Evolutionary conservation across 1,140 invertebrate genomes (phyloP), one percentile per base, ranked within the genome.

Genomic region (Brachionus paranguensis): DNA sequence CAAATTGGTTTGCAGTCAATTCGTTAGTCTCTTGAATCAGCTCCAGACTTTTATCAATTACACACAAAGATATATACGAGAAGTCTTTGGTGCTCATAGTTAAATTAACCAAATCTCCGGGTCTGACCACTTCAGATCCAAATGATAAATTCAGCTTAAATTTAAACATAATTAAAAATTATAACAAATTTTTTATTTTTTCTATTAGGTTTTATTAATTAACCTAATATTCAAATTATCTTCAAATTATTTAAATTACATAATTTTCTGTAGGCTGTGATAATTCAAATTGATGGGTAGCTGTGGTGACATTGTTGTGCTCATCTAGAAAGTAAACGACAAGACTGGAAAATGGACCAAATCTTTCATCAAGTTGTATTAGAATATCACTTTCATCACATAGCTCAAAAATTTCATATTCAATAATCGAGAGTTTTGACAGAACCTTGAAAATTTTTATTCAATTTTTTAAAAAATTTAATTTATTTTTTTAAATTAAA

Each of bases 31-130:
- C 20, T 33, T 41, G 24, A 29, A 79, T 55, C n/a, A 79, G 76
- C 17, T 79, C 76, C 6, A 79, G 8, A 60, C 76, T 55, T 64
- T 79, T 50, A 27, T 79, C 76, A 79, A 79, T 64, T 2, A 79
- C 20, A 17, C 76, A 79, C 24, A 79, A 41, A 79, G 76, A 55
- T n/a, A 79, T 41, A 8, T 17, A 29, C 14, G 76, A 79, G n/a
- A 11, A 5, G 7, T 24, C 37, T 43, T 43, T 12, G n/a, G 68
- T 72, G 4, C 20, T 72, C 29, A 72, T 72, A 6, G 37, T 41
- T 17, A 72, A 20, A 43, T 45, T 12, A 45, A 72, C 68, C 37
- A 41, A 17, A 41, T 72, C 33, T 11, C 68, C 68, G 17, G 68
- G 68, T 24, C 41, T 37, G 11, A 72, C 68, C 12, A 17, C 10